Evolutionary conservation across 2,888 invertebrate genomes (phyloP).

Genomic region (Timema podura): DNA sequence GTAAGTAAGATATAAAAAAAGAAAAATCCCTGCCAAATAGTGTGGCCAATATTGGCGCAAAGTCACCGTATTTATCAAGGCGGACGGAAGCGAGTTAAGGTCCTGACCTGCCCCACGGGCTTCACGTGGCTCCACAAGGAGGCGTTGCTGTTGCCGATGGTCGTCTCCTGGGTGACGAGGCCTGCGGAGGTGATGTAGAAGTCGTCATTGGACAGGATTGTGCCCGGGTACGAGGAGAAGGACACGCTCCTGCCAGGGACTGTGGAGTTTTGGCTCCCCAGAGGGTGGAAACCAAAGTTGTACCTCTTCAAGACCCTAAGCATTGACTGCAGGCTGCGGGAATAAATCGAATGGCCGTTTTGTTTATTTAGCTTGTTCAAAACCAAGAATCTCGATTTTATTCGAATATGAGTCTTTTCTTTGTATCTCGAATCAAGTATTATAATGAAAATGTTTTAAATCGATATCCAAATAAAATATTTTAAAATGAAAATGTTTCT

Average conservation of each 20-base stretch:
- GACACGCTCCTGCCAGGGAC: slow-evolving; percentile 57
- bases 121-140: slow-evolving; percentile 53
- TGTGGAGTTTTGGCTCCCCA: slow-evolving; percentile 36
- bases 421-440: no score
- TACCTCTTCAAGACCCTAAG: slow-evolving; percentile 64
- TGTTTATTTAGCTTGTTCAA: neutral
- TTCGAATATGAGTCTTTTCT: no score
- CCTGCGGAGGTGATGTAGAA: slow-evolving; percentile 60
- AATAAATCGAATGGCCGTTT: neutral
- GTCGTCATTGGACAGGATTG: slow-evolving; percentile 57
- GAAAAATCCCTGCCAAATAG: no score
- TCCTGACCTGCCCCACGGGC: slow-evolving; percentile 49
- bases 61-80: no score
- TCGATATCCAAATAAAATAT: neutral
- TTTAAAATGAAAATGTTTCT: neutral
- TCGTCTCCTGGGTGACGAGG: slow-evolving; percentile 61
- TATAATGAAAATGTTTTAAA: neutral
- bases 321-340: slow-evolving; percentile 59
- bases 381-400: neutral
- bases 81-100: neutral
- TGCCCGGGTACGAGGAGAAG: slow-evolving; percentile 61
- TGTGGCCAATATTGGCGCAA: no score
- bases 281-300: slow-evolving; percentile 50
- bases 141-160: slow-evolving; percentile 62
- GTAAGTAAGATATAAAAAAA: no score